Evolutionary conservation across 2,113 vertebrate species (phyloP), one percentile per base, ranked within the genome.

Genomic region (Elanus axillaris): DNA sequence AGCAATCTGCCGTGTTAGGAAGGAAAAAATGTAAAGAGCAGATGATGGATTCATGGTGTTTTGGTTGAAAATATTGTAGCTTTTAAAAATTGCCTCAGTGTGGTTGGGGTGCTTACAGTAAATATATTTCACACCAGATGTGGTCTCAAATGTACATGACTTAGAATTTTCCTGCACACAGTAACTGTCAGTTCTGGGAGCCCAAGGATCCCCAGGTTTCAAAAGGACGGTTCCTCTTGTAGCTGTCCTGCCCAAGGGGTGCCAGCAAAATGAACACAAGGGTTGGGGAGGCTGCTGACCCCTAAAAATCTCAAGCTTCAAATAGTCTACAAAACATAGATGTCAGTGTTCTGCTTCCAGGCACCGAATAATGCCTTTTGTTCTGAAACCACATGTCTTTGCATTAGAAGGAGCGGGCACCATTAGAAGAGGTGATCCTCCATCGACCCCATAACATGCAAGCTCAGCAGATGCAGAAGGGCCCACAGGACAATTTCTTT

Each of bases 281-380:
- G 86, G 60, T 5, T 95, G 89, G 88, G 82, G 80, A 93, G 84
- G 90, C 84, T 95, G 83, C 90, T 96, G 95, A 97, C 96, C 94
- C 77, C 78, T 78, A 83, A 96, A 96, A 93, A 93, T 81, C 62
- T 93, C 91, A 71, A 62, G 90, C 79, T 93, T 95, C 96, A 96
- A 97, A 96, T 95, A 93, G 59, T 69, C 83, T 40, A 25, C 58
- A 34, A 97, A 96, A 97, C 94, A 96, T 84, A 95, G 91, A 95
- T 90, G 74, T 82, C 75, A 96, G 91, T 96, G 96, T 96, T 97
- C 95, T 95, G 62, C 85, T 90, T 73, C 50, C 66, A 71, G 73
- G 50, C 20, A 0, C 67, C 95, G 94, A 97, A 96, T 93, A 95
- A 97, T 96, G 81, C 58, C 81, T 94, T 96, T 97, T 97, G 93